Evolutionary conservation across 1,140 invertebrate genomes (phyloP).

Genomic region (Drosophila repleta): DNA sequence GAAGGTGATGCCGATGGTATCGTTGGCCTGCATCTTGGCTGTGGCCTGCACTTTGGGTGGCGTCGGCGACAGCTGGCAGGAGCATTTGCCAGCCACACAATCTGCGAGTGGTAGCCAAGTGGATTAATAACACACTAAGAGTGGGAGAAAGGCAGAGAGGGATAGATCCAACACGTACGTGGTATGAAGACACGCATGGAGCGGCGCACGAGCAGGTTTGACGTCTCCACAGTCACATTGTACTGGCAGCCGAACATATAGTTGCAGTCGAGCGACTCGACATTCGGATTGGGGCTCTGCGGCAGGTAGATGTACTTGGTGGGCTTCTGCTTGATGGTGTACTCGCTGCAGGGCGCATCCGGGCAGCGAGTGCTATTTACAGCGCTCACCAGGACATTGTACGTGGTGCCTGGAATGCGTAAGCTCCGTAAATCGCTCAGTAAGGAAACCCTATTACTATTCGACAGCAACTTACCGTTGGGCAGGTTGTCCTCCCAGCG

Average conservation of each 20-base stretch:
- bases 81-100: constrained; percentile 66
- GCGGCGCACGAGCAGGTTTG: constrained; percentile 57
- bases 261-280: constrained; percentile 69
- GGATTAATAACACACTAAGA: neutral
- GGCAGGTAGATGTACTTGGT: constrained; percentile 51
- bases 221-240: constrained; percentile 71
- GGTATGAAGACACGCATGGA: constrained; percentile 56
- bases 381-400: constrained; percentile 72
- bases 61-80: constrained; percentile 47
- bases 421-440: neutral
- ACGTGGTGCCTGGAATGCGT: constrained; percentile 56
- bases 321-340: constrained; percentile 66
- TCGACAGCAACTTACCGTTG: constrained; percentile 42
- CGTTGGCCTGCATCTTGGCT: constrained; percentile 62
- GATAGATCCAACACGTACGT: constrained; percentile 35
- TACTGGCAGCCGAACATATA: constrained; percentile 79
- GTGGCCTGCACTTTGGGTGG: constrained; percentile 58
- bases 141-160: neutral
- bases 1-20: constrained; percentile 65
- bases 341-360: constrained; percentile 70
- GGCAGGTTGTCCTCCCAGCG: constrained; percentile 74
- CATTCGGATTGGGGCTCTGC: constrained; percentile 59
- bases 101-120: constrained; percentile 29
- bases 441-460: neutral
- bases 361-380: constrained; percentile 68